Base-by-base conservation (phyloP, 2,113 vertebrate genomes). In the Osmerus eperlanus region DNA sequence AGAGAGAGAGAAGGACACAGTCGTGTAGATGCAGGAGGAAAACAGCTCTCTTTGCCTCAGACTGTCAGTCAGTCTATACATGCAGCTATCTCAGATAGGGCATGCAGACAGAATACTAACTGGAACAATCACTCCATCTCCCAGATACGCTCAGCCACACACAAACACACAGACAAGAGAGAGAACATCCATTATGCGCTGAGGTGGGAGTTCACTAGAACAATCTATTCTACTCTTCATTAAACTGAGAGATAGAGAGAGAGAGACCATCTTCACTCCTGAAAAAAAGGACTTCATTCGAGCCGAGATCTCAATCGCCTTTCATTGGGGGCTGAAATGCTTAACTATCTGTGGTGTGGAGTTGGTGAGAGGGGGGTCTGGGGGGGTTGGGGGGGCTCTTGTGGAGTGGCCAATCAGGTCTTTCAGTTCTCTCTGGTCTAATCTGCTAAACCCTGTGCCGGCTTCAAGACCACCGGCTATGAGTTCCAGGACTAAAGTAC, bases 11-110 rank as follows among this genome's bases (percentile, higher is more conserved):
- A 62, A 23, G 19, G 18, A 54, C 54, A 77, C 12, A 6, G 32
- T 36, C 4, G 53, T 18, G 8, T 25, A 32, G 85, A 81, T 83
- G 81, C 84, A 79, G 80, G 78, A 87, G 83, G 32, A 83, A 83
- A 78, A 81, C 80, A 76, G 83, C 63, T 56, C 86, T 88, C 86
- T 88, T 88, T 86, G 87, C 81, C 83, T 29, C 16, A 54, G 78
- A 36, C 32, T 7, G 32, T 36, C 32, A 36, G 32, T 36, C 32
- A 36, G 76, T 83, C 85, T 89, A 84, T 83, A 85, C 89, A 85
- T 90, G 84, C 85, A 89, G 86, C 86, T 86, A 83, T 87, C 84
- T 85, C 83, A 82, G 83, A 87, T 36, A 7, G 32, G 84, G 81
- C 84, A 80, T 65, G 11, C 73, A 73, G 71, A 61, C 63, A 70